Evolutionary conservation across 2,888 invertebrate genomes (phyloP).

Genomic region (Microctonus aethiopoides): DNA sequence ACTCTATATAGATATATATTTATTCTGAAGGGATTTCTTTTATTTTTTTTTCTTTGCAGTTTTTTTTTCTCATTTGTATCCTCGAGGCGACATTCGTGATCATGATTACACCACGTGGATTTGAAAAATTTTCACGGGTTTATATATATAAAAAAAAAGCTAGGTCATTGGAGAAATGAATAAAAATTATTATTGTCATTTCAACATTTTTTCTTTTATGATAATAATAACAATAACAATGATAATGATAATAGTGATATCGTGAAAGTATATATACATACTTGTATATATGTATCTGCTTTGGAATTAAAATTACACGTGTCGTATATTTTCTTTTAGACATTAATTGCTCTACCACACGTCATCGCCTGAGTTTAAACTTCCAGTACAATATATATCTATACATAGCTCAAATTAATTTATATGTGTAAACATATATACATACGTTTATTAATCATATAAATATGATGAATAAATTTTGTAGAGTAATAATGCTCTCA

Average conservation of each 20-base stretch:
- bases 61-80: conserved; percentile 16
- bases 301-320: conserved; percentile 27
- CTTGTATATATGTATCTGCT: background rate
- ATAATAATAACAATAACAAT: background rate
- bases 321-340: conserved; percentile 29
- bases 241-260: no score
- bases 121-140: background rate
- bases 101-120: conserved; percentile 4
- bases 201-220: background rate
- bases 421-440: conserved; percentile 2
- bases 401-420: conserved; percentile 1
- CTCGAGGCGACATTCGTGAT: conserved; percentile 21
- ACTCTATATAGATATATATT: background rate
- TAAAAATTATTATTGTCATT: background rate
- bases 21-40: background rate
- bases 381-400: conserved; percentile 14
- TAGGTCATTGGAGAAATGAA: background rate
- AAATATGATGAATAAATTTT: background rate
- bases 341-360: conserved; percentile 31
- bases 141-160: background rate
- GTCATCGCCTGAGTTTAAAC: conserved; percentile 28
- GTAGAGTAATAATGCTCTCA: background rate
- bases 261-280: background rate
- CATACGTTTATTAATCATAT: background rate
- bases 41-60: conserved; percentile 3